Base-by-base conservation (phyloP, 2,797 vertebrate species). In the Rhodeus uyekii region DNA sequence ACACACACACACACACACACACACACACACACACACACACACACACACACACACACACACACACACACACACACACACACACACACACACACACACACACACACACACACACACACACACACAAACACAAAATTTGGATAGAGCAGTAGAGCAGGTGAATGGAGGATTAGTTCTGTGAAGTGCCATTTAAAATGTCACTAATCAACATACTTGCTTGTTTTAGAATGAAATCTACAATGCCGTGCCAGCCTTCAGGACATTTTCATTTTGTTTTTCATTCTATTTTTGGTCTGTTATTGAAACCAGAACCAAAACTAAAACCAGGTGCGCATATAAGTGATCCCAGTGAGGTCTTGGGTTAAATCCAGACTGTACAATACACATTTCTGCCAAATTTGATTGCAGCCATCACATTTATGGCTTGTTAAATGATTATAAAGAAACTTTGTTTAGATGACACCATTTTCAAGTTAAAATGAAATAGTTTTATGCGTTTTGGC, bases 81-180 rank as follows among this genome's bases (percentile, higher is more conserved):
- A n/a, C n/a, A n/a, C n/a, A n/a, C n/a, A n/a, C n/a, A n/a, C n/a
- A n/a, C n/a, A n/a, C n/a, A n/a, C n/a, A n/a, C n/a, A n/a, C n/a
- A n/a, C n/a, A n/a, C n/a, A n/a, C n/a, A n/a, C n/a, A n/a, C n/a
- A n/a, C n/a, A n/a, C n/a, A n/a, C n/a, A n/a, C n/a, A n/a, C n/a
- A n/a, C n/a, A n/a, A n/a, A n/a, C n/a, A n/a, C n/a, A n/a, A n/a
- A n/a, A n/a, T n/a, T n/a, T n/a, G n/a, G n/a, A n/a, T n/a, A n/a
- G n/a, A n/a, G n/a, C n/a, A n/a, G n/a, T n/a, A 67, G 77, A 64
- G 78, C 72, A 73, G 75, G 48, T 76, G 78, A 78, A 75, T 78
- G 42, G 73, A 80, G 65, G 22, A 71, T 76, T 78, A 72, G 46
- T 53, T 42, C n/a, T 65, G 61, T 34, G 68, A 81, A 67, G 50